Conservation (phyloP, 2,797 vertebrate genomes). For the Eidolon dupreanum region DNA sequence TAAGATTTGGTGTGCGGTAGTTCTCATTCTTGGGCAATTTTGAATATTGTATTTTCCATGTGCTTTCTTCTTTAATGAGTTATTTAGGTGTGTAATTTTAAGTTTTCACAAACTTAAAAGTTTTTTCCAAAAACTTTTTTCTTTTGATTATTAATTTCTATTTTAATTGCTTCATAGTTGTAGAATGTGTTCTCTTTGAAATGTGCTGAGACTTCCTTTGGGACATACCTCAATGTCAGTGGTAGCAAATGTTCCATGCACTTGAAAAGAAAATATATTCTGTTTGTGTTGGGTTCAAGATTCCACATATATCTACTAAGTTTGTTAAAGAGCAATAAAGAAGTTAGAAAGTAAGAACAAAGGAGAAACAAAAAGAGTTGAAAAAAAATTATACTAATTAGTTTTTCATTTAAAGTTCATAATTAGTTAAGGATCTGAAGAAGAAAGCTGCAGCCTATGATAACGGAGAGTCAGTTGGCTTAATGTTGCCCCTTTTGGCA, state of each 20-base stretch:
- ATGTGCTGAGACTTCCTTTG: not conserved
- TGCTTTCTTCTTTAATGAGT: not conserved
- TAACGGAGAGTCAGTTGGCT: not conserved
- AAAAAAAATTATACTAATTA: not conserved
- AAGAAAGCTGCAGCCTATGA: not conserved
- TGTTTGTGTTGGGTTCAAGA: not conserved
- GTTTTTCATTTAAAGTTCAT: not conserved
- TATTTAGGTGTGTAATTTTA: not conserved
- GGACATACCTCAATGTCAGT: not conserved
- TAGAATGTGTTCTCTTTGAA: not conserved
- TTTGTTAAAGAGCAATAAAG: constrained; percentile 13
- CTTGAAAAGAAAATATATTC: not conserved
- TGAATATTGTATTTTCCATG: not conserved
- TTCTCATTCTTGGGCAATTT: not conserved
- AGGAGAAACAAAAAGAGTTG: not conserved
- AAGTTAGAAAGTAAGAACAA: not conserved
- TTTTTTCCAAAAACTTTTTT: not conserved
- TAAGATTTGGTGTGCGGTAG: not conserved
- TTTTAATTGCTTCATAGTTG: not conserved
- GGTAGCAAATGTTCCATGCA: not conserved
- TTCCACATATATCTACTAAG: not conserved
- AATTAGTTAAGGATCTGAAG: not conserved
- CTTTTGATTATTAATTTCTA: not conserved
- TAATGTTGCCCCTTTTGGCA: not conserved
- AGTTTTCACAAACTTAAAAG: not conserved